Percentiles rank a stretch among this genome's conserved stretches.
Evolutionary conservation across 1,140 invertebrate species (phyloP).

Genomic region (Bombus balteatus): DNA sequence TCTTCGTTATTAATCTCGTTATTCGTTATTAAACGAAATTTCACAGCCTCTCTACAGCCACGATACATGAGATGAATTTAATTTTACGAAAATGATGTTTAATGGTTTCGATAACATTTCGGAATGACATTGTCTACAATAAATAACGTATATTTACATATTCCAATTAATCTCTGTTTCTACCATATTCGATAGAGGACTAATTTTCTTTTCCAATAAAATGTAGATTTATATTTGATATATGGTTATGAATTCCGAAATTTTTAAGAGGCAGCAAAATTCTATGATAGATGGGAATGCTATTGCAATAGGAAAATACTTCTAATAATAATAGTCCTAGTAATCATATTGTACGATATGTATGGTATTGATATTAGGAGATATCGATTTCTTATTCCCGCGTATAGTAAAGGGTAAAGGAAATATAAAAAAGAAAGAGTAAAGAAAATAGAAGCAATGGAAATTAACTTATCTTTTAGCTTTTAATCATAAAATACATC

Average conservation of each 20-base stretch:
- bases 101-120: background rate
- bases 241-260: background rate
- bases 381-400: background rate
- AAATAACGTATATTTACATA: background rate
- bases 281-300: background rate
- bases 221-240: background rate
- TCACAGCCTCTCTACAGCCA: too few species aligned
- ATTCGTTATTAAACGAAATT: conserved; percentile 26
- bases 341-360: background rate
- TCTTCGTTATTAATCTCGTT: conserved; percentile 33
- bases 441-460: background rate
- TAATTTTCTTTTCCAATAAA: background rate
- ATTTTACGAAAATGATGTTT: background rate
- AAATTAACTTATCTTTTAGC: background rate
- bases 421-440: background rate
- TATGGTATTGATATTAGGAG: background rate
- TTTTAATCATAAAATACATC: background rate
- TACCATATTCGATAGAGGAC: background rate
- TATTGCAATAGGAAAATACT: too few species aligned
- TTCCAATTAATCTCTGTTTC: background rate
- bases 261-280: background rate
- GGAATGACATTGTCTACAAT: background rate
- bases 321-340: too few species aligned
- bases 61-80: background rate
- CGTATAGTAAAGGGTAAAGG: background rate